Base-by-base conservation (phyloP, 2,888 invertebrate species). In the Megamerina dolium region DNA sequence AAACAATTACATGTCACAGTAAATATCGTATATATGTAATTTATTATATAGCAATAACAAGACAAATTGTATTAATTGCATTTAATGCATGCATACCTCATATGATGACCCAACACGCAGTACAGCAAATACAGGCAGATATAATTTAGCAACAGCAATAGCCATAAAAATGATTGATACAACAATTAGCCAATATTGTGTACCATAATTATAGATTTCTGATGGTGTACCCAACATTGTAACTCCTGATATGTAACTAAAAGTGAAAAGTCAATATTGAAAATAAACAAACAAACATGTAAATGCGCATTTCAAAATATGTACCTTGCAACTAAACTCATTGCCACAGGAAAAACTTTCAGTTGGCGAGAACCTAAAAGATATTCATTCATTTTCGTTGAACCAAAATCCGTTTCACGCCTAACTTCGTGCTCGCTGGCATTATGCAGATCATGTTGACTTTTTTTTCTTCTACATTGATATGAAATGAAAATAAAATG, bases 151-250 rank as follows among this genome's bases (percentile, higher is more conserved):
- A 8, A 88, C 83, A 27, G 79, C 71, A 14, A 79, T 44, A 32
- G 83, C 83, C 64, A 83, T 84, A 8, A 84, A 67, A 37, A 81
- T 70, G 47, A 88, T 82, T 2, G 85, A 80, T 21, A 88, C 66
- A 26, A 84, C 74, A 46, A 87, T 83, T 55, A 86, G 73, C 81
- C 83, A 83, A 68, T 89, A 89, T 63, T 87, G 86, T 0, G 85
- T 82, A 20, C 91, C 91, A 61, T 82, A 89, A 70, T 85, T 84
- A 73, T 89, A 91, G 63, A 89, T 83, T 73, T 91, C 90, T 1
- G 88, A 82, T 6, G 90, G 88, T 4, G 87, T 88, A 21, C 91
- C 91, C 53, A 91, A 74, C 52, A 91, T 83, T 39, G 90, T 90
- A 37, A 91, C 87, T 39, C 90, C 90, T 12, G 90, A 90, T 61